Evolutionary conservation across 2,113 vertebrate species (phyloP).

Genomic region (Rostratula benghalensis): DNA sequence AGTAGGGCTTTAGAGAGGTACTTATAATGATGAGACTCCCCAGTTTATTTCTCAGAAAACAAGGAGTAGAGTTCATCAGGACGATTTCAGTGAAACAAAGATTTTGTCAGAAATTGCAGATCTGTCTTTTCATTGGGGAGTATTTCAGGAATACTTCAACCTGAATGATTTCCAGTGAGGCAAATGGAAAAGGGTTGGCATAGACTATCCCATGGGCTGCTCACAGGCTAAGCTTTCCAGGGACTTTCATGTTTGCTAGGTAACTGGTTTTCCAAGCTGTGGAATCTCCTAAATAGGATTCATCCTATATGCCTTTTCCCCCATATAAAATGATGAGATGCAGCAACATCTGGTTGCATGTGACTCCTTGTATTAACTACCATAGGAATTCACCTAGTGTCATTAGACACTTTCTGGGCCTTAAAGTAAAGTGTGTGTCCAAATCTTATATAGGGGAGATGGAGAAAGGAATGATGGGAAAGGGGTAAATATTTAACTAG

Average conservation of each 20-base stretch:
- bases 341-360: neutral
- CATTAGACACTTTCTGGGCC: neutral
- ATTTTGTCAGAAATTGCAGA: neutral
- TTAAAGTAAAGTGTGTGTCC: neutral
- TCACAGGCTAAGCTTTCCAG: neutral
- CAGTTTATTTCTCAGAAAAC: neutral
- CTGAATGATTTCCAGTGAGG: neutral
- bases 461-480: neutral
- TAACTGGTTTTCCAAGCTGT: neutral
- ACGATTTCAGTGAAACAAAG: neutral
- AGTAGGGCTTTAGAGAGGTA: neutral
- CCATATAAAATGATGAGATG: neutral
- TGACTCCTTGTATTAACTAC: neutral
- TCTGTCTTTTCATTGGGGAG: neutral
- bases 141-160: constrained; percentile 4
- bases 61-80: neutral
- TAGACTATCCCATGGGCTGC: neutral
- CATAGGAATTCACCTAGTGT: neutral
- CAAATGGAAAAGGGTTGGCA: neutral
- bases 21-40: neutral
- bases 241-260: neutral
- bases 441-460: neutral
- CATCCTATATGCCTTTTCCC: neutral
- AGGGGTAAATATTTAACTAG: neutral
- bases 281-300: neutral